Conservation (phyloP, 2,113 vertebrate species). For the Labrus mixtus region DNA sequence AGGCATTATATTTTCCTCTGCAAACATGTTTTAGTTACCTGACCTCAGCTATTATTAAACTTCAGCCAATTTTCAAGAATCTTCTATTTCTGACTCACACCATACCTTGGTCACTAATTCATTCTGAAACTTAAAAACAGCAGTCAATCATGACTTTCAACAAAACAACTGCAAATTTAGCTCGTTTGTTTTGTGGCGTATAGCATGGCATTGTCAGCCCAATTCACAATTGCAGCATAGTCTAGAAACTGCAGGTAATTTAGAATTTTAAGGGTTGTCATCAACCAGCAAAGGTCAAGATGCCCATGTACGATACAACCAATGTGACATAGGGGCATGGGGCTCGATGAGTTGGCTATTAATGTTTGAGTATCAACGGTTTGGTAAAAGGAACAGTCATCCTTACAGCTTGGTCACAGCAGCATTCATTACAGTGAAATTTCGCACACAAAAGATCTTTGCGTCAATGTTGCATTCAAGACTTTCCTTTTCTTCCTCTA, state of each 20-base stretch:
- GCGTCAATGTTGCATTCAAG: neutral
- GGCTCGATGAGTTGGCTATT: too few relatives aligned
- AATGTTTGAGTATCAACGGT: neutral
- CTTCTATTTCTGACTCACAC: neutral
- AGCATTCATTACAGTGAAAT: neutral
- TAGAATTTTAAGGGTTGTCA: too few relatives aligned
- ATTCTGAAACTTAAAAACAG: neutral
- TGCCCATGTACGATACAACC: too few relatives aligned
- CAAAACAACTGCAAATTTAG: neutral
- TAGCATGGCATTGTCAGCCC: neutral
- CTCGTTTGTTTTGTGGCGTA: neutral
- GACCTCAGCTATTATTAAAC: too few relatives aligned
- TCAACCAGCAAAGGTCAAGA: too few relatives aligned
- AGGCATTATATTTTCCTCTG: neutral
- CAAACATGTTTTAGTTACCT: neutral
- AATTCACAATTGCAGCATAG: neutral
- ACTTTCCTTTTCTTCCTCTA: neutral
- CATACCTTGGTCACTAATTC: neutral
- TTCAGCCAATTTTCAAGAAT: neutral
- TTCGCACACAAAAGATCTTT: neutral
- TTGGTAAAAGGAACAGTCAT: neutral
- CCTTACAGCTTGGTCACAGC: neutral
- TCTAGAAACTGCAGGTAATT: too few relatives aligned
- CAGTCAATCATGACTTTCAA: neutral
- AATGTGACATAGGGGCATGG: too few relatives aligned